Evolutionary conservation across 2,888 invertebrate species (phyloP), one percentile per base, ranked within the genome.

Genomic region (Parthenolecanium corni): DNA sequence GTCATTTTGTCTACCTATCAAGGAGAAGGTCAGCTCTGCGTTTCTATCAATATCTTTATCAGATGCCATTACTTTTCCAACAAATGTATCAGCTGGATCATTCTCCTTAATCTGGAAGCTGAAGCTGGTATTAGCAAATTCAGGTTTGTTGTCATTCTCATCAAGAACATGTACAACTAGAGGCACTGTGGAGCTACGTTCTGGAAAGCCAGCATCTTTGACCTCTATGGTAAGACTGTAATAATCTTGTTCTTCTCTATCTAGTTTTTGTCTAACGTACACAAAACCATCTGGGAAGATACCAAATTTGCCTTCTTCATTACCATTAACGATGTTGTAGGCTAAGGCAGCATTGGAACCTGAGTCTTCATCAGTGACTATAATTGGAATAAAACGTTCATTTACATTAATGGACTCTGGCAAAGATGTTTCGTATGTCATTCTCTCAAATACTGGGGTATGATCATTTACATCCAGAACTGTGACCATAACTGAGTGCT

Each of bases 81-180:
- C 89, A 74, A 92, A 93, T 0, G 91, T 87, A 73, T 90, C 90
- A 0, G 85, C 81, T 1, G 88, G 86, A 67, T 89, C 87, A 73
- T 92, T 91, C 76, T 93, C 92, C 58, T 85, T 82, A 18, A 96
- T 82, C 73, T 83, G 87, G 72, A 95, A 93, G 65, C 86, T 85
- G 74, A 96, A 97, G 16, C 89, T 89, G 31, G 83, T 82, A 70
- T 95, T 91, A 2, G 85, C 84, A 74, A 98, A 97, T 72, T 86
- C 82, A 0, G 97, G 97, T 31, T 86, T 83, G 73, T 95, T 93
- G 75, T 97, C 96, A 74, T 98, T 97, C 76, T 95, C 93, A 75
- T 96, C 97, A 66, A 92, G 83, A 21, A 96, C 84, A 71, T 93
- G 91, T 66, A 96, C 86, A 18, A 93, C 89, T 1, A 96, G 86